Evolutionary conservation across 2,888 invertebrate species (phyloP).

Genomic region (Pseudococcus jackbeardsleyi): DNA sequence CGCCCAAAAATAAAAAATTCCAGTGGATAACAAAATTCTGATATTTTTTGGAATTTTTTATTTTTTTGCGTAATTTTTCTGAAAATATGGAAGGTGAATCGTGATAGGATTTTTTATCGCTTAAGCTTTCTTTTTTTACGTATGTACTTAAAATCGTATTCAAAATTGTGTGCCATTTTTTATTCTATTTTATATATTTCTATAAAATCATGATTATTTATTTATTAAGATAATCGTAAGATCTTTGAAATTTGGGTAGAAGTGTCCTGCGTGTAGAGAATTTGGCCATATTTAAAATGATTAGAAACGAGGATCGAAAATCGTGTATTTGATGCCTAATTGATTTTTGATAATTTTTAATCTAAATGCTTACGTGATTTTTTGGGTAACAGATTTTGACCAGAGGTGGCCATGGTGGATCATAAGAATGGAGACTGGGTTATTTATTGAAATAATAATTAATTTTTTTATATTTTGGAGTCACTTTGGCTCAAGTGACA

Average conservation of each 20-base stretch:
- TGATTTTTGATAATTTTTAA: too few relatives aligned
- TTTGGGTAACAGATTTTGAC: too few relatives aligned
- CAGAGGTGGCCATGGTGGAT: too few relatives aligned
- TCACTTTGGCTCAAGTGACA: too few relatives aligned
- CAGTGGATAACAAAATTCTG: too few relatives aligned
- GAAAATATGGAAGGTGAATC: not conserved
- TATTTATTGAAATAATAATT: too few relatives aligned
- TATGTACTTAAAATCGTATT: not conserved
- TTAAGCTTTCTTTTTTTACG: not conserved
- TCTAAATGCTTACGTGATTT: too few relatives aligned
- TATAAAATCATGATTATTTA: not conserved
- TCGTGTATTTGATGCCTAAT: too few relatives aligned
- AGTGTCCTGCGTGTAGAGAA: not conserved
- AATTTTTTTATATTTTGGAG: too few relatives aligned
- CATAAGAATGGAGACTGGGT: too few relatives aligned
- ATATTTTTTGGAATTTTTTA: not conserved
- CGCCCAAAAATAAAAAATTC: too few relatives aligned
- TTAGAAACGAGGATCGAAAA: not conserved
- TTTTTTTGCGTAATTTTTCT: not conserved
- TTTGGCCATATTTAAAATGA: not conserved
- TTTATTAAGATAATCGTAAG: not conserved
- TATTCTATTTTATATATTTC: conserved; percentile 4
- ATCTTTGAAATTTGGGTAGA: not conserved
- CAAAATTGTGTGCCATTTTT: conserved; percentile 31
- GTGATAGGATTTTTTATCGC: not conserved